Conservation (phyloP, 92 coral and sea anemone genomes). For the Porites evermanni region DNA sequence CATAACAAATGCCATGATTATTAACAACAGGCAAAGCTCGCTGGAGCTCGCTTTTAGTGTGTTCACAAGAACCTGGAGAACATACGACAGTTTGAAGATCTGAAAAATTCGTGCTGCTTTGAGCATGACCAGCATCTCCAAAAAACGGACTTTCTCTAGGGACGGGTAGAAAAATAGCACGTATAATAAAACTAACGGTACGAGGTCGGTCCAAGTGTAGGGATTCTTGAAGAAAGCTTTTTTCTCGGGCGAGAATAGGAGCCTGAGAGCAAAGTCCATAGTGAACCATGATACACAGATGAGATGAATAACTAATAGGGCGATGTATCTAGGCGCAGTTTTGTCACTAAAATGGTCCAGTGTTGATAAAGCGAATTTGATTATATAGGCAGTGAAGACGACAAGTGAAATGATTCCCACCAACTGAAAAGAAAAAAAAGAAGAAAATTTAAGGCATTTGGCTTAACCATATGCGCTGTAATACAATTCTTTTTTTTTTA, state of each 20-base stretch:
- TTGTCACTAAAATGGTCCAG: constrained; percentile 76
- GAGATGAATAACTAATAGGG: constrained; percentile 74
- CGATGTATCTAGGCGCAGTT: constrained; percentile 60
- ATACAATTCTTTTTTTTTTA: too few relatives aligned
- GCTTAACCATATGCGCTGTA: not conserved
- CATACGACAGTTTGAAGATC: constrained; percentile 95
- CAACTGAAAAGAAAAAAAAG: constrained; percentile 50
- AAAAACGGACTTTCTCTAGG: constrained; percentile 55
- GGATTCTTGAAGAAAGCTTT: constrained; percentile 75
- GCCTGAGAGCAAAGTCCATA: constrained; percentile 79
- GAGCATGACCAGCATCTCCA: constrained; percentile 91
- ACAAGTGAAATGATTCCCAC: constrained; percentile 79
- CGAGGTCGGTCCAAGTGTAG: constrained; percentile 91
- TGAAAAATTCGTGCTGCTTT: constrained; percentile 90
- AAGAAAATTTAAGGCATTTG: not conserved
- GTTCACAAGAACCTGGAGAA: constrained; percentile 92
- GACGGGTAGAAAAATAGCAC: constrained; percentile 66
- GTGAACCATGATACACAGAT: constrained; percentile 87
- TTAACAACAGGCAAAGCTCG: constrained; percentile 85
- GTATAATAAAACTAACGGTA: constrained; percentile 81
- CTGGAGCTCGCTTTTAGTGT: constrained; percentile 93
- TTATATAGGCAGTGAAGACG: constrained; percentile 78
- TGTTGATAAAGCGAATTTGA: constrained; percentile 88
- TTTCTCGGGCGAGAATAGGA: constrained; percentile 81
- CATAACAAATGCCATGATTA: constrained; percentile 89